Conservation (phyloP, 2,113 vertebrate species). For the Oreochromis niloticus region DNA sequence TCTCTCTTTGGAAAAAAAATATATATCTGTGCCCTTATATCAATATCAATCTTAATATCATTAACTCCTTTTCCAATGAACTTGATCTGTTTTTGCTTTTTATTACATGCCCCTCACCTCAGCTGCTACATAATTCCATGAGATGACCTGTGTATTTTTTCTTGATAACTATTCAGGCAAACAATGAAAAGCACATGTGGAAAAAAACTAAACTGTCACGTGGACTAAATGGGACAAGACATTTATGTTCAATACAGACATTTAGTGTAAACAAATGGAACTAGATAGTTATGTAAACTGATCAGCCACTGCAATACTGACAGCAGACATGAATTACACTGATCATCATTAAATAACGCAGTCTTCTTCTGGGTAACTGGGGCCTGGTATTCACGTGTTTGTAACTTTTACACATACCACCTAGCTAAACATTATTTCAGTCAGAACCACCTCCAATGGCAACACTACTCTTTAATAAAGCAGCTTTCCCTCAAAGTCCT, state of each 20-base stretch:
- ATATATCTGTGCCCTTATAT: slow-evolving; percentile 46
- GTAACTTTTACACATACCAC: neutral
- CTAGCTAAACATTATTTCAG: neutral
- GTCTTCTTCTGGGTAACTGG: neutral
- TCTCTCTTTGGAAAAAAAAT: slow-evolving; percentile 39
- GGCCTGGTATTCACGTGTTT: neutral
- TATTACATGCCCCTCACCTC: neutral
- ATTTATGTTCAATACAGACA: neutral
- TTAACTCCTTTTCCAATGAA: slow-evolving; percentile 20
- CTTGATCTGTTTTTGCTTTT: neutral
- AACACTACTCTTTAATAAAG: neutral
- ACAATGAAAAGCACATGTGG: neutral
- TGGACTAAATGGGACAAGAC: neutral
- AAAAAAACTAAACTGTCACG: neutral
- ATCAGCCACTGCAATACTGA: too few species aligned
- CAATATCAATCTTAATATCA: slow-evolving; percentile 26
- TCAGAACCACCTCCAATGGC: neutral
- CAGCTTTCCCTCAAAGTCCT: neutral
- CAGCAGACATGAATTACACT: neutral
- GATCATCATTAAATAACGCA: neutral
- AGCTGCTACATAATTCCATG: neutral
- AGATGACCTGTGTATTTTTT: neutral
- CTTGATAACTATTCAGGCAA: neutral
- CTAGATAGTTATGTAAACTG: too few species aligned
- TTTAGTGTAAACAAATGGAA: neutral